Percentiles rank a stretch among this genome's conserved stretches.
phyloP scores from a whole-genome alignment of 2,113 vertebrate species.

The Sapajus apella region DNA sequence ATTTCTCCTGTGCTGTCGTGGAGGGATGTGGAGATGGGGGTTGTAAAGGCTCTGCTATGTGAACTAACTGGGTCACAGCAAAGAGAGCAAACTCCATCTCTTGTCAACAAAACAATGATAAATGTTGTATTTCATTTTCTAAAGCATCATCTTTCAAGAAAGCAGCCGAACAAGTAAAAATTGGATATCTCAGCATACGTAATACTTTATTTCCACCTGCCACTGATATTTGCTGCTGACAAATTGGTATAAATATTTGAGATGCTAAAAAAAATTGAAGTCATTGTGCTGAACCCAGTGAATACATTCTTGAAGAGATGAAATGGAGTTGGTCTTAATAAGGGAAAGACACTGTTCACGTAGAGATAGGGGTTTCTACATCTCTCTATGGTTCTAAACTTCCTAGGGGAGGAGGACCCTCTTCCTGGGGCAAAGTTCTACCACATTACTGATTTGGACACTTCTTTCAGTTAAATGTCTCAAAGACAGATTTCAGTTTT shows the following conservation, averaged over 20 bases:
- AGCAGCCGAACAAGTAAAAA: conserved; percentile 73
- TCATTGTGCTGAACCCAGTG: conserved; percentile 47
- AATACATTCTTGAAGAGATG: conserved; percentile 11
- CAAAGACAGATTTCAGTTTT: conserved; percentile 34
- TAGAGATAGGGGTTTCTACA: background rate
- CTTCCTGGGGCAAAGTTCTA: background rate
- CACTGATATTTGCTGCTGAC: conserved; percentile 60
- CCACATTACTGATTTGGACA: background rate
- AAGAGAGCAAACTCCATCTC: conserved; percentile 38
- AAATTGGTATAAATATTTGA: conserved; percentile 74
- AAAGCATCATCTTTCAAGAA: conserved; percentile 61
- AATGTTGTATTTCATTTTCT: conserved; percentile 60
- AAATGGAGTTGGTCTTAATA: background rate
- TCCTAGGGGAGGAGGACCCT: background rate
- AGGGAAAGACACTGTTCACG: background rate
- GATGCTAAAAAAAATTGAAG: conserved; percentile 6
- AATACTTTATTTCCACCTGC: conserved; percentile 64
- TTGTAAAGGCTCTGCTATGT: background rate
- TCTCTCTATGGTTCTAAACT: background rate
- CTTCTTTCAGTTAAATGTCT: background rate
- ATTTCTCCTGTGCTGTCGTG: background rate
- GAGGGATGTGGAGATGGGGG: accelerated
- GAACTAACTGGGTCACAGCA: background rate
- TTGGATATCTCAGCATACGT: conserved; percentile 68
- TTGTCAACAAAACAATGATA: conserved; percentile 57